Conservation (phyloP, 2,888 invertebrate species). For the Pristionchus maxplancki region DNA sequence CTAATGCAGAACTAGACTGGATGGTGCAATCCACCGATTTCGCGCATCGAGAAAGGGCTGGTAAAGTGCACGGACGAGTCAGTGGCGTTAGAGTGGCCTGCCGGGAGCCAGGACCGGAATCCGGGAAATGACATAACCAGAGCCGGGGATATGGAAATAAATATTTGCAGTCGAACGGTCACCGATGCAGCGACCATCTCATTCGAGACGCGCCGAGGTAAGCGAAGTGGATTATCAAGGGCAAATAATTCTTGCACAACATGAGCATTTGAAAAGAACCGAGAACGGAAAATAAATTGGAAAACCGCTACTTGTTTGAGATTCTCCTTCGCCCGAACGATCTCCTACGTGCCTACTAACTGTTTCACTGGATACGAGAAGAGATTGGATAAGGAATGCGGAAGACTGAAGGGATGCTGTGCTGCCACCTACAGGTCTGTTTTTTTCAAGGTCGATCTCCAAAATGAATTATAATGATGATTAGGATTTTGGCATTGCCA, state of each 20-base stretch:
- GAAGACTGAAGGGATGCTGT: slow-evolving; percentile 64
- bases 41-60: slow-evolving; percentile 10
- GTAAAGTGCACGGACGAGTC: slow-evolving; percentile 28
- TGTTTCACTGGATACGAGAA: slow-evolving; percentile 68
- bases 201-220: slow-evolving; percentile 31
- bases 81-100: background rate
- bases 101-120: slow-evolving; percentile 23
- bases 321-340: slow-evolving; percentile 62
- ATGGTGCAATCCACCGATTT: background rate
- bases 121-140: background rate
- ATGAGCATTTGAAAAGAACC: background rate
- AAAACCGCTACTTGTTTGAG: too few relatives aligned
- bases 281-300: too few relatives aligned
- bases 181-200: slow-evolving; percentile 27
- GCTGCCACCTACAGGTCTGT: slow-evolving; percentile 53
- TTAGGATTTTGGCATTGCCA: too few relatives aligned
- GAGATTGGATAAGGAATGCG: slow-evolving; percentile 65
- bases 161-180: background rate
- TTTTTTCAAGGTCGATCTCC: too few relatives aligned
- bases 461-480: too few relatives aligned
- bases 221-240: background rate
- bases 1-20: background rate
- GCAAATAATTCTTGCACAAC: background rate
- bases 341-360: slow-evolving; percentile 67
- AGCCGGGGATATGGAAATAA: background rate